Percentiles rank a stretch among this genome's conserved stretches.
Conservation (phyloP, 2,113 vertebrate genomes). For the Crotalus helleri region DNA sequence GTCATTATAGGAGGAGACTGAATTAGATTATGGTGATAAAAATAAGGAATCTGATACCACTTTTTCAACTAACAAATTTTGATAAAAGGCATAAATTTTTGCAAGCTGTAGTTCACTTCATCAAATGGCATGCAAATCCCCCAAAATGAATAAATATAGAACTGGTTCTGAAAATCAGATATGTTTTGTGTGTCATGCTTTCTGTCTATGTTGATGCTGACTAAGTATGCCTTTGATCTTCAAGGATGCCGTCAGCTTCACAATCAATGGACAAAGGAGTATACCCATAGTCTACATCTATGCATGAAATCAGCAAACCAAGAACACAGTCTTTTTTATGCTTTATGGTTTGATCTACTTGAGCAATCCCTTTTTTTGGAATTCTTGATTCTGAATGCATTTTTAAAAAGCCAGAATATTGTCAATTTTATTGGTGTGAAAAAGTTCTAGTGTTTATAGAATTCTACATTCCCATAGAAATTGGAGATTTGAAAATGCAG, state of each 20-base stretch:
- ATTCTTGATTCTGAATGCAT: not conserved
- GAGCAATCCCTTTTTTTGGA: not conserved
- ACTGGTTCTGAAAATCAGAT: not conserved
- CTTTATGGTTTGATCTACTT: not conserved
- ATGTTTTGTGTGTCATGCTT: not conserved
- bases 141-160: not conserved
- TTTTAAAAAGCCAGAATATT: not conserved
- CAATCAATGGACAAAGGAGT: not conserved
- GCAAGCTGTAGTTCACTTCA: not conserved
- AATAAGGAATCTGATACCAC: not conserved
- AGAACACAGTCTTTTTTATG: not conserved
- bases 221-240: not conserved
- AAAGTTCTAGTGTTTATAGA: not conserved
- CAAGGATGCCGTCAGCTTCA: not conserved
- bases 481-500: not conserved
- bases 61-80: not conserved
- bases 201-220: not conserved
- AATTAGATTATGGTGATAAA: not conserved
- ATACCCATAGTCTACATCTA: not conserved
- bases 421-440: not conserved
- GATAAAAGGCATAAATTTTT: not conserved
- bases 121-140: not conserved
- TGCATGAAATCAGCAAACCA: not conserved
- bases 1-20: not conserved
- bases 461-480: not conserved